Percentiles rank a stretch among this genome's conserved stretches.
phyloP scores from a whole-genome alignment of 1,140 invertebrate species.

The Trichomalopsis sarcophagae region DNA sequence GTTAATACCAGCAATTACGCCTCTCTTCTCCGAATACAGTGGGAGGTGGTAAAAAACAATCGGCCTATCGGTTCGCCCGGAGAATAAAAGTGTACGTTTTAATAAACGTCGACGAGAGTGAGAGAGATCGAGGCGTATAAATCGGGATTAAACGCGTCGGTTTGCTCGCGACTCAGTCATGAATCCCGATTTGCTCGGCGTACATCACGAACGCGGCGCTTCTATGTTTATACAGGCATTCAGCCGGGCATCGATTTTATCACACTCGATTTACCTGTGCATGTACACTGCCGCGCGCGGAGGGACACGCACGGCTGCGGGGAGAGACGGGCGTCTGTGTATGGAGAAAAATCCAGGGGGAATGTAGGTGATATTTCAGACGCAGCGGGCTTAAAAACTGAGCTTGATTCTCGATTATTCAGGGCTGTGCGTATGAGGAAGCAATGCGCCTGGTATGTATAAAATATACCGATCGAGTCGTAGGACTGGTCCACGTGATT shows the following conservation, averaged over 20 bases:
- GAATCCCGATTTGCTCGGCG: constrained; percentile 29
- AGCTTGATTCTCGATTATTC: no score
- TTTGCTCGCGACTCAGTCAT: constrained; percentile 29
- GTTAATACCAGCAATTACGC: not conserved
- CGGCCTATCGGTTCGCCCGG: no score
- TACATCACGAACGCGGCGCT: constrained; percentile 3
- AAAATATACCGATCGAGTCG: no score
- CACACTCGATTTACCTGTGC: constrained; percentile 39
- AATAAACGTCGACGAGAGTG: not conserved
- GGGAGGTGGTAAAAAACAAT: not conserved
- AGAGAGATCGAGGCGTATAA: constrained; percentile 14
- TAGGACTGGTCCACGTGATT: not conserved
- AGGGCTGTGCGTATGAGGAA: no score
- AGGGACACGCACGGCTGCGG: not conserved
- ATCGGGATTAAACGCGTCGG: constrained; percentile 41
- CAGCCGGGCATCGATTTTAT: constrained; percentile 40
- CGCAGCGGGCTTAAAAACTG: not conserved
- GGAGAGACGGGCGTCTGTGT: not conserved
- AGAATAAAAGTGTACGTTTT: not conserved
- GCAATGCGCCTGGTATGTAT: no score
- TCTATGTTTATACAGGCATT: constrained; percentile 40
- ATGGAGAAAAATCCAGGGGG: not conserved
- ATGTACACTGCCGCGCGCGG: not conserved
- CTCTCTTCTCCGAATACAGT: no score
- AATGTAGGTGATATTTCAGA: not conserved